phyloP scores from a whole-genome alignment of 2,113 vertebrate species.

The Pseudorhombus dupliciocellatus region DNA sequence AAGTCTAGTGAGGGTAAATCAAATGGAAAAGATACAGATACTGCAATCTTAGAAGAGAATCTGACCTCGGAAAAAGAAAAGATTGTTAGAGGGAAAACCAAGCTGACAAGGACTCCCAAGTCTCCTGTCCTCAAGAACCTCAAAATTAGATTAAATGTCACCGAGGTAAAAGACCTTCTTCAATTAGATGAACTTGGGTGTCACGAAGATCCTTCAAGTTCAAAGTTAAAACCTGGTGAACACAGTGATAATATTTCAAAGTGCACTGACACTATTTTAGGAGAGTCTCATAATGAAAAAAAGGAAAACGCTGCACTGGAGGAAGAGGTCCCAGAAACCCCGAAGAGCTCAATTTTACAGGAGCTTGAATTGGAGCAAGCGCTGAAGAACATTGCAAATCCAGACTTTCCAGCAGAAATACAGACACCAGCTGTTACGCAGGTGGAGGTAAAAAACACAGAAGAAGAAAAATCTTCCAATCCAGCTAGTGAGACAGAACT shows the following conservation, averaged over 20 bases:
- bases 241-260: slow-evolving; percentile 78
- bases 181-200: slow-evolving; percentile 80
- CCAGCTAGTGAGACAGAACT: slow-evolving; percentile 93
- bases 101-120: slow-evolving; percentile 82
- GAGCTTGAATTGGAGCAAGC: slow-evolving; percentile 94
- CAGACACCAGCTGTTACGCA: slow-evolving; percentile 61
- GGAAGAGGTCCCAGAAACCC: slow-evolving; percentile 71
- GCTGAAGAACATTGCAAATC: slow-evolving; percentile 91
- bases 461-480: slow-evolving; percentile 88
- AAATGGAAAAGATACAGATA: slow-evolving; percentile 60
- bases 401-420: slow-evolving; percentile 77
- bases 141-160: slow-evolving; percentile 84
- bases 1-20: slow-evolving; percentile 73
- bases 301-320: slow-evolving; percentile 74
- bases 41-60: slow-evolving; percentile 79
- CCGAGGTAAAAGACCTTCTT: slow-evolving; percentile 83
- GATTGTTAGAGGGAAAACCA: slow-evolving; percentile 84
- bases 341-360: slow-evolving; percentile 81
- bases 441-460: slow-evolving; percentile 75
- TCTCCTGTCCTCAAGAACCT: slow-evolving; percentile 86
- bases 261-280: slow-evolving; percentile 68
- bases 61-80: slow-evolving; percentile 85
- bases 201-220: slow-evolving; percentile 60
- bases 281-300: slow-evolving; percentile 64
- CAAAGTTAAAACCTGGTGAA: slow-evolving; percentile 66